Base-by-base conservation (phyloP, 2,113 vertebrate genomes). In the Coptodon rendalli region DNA sequence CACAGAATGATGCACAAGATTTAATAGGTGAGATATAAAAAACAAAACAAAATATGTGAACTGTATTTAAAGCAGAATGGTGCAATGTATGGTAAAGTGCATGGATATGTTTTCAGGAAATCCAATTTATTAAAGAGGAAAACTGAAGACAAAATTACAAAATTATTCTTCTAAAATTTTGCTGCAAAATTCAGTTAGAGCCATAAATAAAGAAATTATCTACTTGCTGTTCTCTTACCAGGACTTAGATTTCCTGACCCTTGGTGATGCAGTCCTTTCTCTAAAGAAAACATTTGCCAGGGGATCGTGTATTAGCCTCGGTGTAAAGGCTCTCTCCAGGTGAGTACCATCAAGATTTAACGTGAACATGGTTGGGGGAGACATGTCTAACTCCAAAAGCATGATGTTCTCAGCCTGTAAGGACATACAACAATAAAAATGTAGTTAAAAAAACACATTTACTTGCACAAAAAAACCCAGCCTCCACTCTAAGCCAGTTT, bases 391-490 rank as follows among this genome's bases (percentile, higher is more conserved):
- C 94, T 99, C 98, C 96, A 99, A 66, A 90, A 99, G 97, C 98
- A 99, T 97, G 73, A 99, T 96, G 89, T 99, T 99, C 95, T 99
- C 98, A 54, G 97, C 98, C 98, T 99, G 93, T 9, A 59, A 66
- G 56, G 66, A 52, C 5, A 86, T 2, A 94, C 7, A 10, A 50
- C 43, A 71, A 13, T 29, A 9, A n/a, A 85, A 9, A 5, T 79
- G 3, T 29, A 38, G 52, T 66, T 17, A 40, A 22, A n/a, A n/a
- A n/a, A 40, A 34, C 1, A 50, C 2, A 17, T 29, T 34, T 17
- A 63, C 3, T 22, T 40, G 9, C 52, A 57, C 63, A 40, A 6
- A 40, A 63, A 68, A 9, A 0, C 14, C 9, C 1, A 45, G 22
- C 40, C 40, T 73, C 68, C 14, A 73, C 71, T 50, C 9, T 78